Base-by-base conservation (phyloP, 2,113 vertebrate species). In the Campylorhamphus procurvoides region DNA sequence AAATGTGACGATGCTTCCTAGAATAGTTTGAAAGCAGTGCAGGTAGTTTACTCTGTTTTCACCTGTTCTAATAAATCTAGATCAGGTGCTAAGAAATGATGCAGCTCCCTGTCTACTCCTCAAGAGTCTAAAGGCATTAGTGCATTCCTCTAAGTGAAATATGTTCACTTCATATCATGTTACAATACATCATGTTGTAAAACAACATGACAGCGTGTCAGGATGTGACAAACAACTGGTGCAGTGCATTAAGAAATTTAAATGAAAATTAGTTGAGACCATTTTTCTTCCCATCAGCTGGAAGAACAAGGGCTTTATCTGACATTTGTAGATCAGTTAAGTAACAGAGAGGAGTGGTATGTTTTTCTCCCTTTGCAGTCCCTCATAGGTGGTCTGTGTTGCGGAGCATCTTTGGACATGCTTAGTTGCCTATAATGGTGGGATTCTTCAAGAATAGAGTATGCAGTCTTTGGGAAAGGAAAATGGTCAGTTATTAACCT, bases 231-330 rank as follows among this genome's bases (percentile, higher is more conserved):
- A 97, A 83, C 94, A 93, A 84, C 78, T 84, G 56, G 95, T 84
- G 71, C 3, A 17, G 25, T 46, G 72, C 90, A 97, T 97, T 87
- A 95, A 87, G 93, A 84, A 96, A 92, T 96, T 83, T 95, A 97
- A 97, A 96, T 94, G 83, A 80, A 96, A 95, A 93, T 95, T 56
- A 91, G 55, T 92, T 76, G 49, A 76, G 93, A 84, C 49, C 88
- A 91, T 84, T 90, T 90, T 90, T 87, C 93, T 94, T 95, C 79
- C 96, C 77, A 93, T 94, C 93, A 90, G 14, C 73, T 90, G 80
- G 60, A 94, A 81, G 76, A 95, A 63, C 17, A 52, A 37, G 88
- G 18, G 68, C n/a, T 95, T 40, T 44, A 52, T 84, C 40, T 76
- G 92, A 92, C 85, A 22, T 92, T n/a, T 92, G 83, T 94, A 47